Conservation (phyloP, 2,888 invertebrate species). For the Drosophila atripex region DNA sequence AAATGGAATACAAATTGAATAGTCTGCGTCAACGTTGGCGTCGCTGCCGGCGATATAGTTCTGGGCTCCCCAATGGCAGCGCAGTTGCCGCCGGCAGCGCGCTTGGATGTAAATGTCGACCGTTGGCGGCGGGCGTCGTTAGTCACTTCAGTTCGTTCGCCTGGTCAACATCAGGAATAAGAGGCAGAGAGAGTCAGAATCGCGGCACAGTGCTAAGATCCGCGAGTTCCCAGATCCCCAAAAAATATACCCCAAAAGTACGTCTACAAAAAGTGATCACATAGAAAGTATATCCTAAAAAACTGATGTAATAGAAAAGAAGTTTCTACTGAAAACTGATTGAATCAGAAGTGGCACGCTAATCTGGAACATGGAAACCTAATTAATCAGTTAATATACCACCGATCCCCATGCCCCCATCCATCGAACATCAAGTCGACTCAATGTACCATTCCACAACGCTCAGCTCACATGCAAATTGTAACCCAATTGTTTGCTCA, state of each 20-base stretch:
- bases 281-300: too few relatives aligned
- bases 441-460: slow-evolving; percentile 5
- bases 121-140: slow-evolving; percentile 65
- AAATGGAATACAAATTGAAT: slow-evolving; percentile 69
- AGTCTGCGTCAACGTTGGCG: slow-evolving; percentile 26
- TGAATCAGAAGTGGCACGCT: slow-evolving; percentile 3
- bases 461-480: slow-evolving; percentile 37
- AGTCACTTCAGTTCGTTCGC: slow-evolving; percentile 78
- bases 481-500: slow-evolving; percentile 47
- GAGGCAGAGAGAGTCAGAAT: slow-evolving; percentile 11
- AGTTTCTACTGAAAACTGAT: too few relatives aligned
- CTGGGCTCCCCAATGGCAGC: slow-evolving; percentile 28
- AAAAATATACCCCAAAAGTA: slow-evolving; percentile 13
- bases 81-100: slow-evolving; percentile 42
- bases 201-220: slow-evolving; percentile 13
- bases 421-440: not conserved
- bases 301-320: too few relatives aligned
- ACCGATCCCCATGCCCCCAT: not conserved
- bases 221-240: slow-evolving; percentile 3
- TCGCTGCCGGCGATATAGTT: slow-evolving; percentile 23
- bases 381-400: slow-evolving; percentile 7
- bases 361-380: not conserved
- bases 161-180: slow-evolving; percentile 55
- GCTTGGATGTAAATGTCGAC: slow-evolving; percentile 73
- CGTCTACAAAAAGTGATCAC: slow-evolving; percentile 16